Conservation (phyloP, 1,140 invertebrate genomes). For the Teleogryllus occipitalis region DNA sequence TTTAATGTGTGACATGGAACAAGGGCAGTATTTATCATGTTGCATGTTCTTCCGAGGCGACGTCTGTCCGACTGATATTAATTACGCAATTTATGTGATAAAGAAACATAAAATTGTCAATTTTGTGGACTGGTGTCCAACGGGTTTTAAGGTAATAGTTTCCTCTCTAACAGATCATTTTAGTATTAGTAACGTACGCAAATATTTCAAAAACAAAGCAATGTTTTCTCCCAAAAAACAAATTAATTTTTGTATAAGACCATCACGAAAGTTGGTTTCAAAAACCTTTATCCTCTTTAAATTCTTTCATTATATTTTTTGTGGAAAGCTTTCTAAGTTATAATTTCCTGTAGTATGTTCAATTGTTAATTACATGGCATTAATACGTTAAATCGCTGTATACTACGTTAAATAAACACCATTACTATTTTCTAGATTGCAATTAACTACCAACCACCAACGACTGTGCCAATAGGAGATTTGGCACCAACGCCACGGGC, state of each 20-base stretch:
- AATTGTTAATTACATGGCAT: not conserved
- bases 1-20: not conserved
- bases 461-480: constrained; percentile 50
- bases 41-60: not conserved
- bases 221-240: too few species aligned
- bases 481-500: constrained; percentile 75
- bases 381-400: not conserved
- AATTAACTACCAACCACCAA: constrained; percentile 38
- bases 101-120: not conserved
- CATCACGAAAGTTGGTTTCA: too few species aligned
- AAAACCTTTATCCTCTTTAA: too few species aligned
- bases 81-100: not conserved
- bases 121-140: not conserved
- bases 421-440: not conserved
- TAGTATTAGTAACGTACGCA: too few species aligned
- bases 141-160: not conserved
- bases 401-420: not conserved
- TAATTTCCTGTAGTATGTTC: not conserved
- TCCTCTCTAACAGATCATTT: not conserved
- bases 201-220: too few species aligned
- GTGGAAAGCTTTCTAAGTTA: too few species aligned
- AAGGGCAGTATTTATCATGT: not conserved
- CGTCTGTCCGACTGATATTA: not conserved
- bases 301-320: too few species aligned
- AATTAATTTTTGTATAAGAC: too few species aligned